Evolutionary conservation across 2,113 vertebrate genomes (phyloP).

Genomic region (Larimichthys polyactis): DNA sequence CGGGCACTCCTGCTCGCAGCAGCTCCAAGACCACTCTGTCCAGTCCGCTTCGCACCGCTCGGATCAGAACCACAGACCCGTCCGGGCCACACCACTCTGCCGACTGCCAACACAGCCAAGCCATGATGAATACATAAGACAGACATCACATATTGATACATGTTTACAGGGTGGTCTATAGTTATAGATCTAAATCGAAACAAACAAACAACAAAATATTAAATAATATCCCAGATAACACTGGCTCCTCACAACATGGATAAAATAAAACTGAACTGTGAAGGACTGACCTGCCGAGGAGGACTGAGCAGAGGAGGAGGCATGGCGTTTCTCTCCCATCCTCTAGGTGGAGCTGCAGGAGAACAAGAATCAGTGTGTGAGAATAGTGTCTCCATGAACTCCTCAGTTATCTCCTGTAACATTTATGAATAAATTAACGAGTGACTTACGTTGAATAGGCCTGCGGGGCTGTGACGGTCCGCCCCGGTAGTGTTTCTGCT

Average conservation of each 20-base stretch:
- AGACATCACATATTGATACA: not conserved
- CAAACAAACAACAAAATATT: not conserved
- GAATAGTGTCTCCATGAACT: no score
- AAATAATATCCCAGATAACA: not conserved
- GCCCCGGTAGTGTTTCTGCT: constrained; percentile 82
- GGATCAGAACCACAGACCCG: constrained; percentile 89
- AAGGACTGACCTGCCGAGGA: constrained; percentile 76
- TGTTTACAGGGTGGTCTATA: not conserved
- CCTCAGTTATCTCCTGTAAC: no score
- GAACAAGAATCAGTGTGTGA: not conserved
- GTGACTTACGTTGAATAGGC: constrained; percentile 66
- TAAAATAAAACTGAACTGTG: not conserved
- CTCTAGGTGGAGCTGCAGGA: constrained; percentile 79
- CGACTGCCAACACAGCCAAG: constrained; percentile 59
- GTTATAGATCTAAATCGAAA: not conserved
- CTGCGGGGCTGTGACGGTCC: constrained; percentile 64
- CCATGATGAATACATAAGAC: not conserved
- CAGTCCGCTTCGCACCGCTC: constrained; percentile 89
- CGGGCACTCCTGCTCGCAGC: constrained; percentile 87
- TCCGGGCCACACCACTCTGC: constrained; percentile 87
- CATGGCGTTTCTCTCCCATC: constrained; percentile 82
- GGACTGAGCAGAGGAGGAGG: constrained; percentile 80
- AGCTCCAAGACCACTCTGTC: constrained; percentile 91
- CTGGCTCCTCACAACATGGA: not conserved
- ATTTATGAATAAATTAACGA: not conserved